Percentiles rank a stretch among this genome's conserved stretches.
Conservation (phyloP, 2,113 vertebrate genomes). For the Ciconia stormi region DNA sequence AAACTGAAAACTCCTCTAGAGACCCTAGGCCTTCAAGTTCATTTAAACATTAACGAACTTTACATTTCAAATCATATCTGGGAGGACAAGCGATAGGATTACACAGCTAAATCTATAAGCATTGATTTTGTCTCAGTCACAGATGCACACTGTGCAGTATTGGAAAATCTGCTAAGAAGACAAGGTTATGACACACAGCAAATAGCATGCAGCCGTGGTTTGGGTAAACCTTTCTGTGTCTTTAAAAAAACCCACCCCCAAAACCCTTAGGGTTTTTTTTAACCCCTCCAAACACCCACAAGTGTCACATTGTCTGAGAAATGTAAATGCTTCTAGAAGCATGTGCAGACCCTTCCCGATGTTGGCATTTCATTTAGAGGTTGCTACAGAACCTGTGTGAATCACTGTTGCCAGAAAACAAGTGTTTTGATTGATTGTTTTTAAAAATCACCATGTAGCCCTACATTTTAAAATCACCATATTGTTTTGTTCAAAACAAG, state of each 20-base stretch:
- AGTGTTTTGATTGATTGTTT: neutral
- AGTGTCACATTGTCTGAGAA: constrained; percentile 28
- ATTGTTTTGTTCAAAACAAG: constrained; percentile 1
- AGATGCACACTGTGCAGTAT: constrained; percentile 69
- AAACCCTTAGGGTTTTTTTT: too few species aligned
- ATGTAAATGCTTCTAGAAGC: neutral
- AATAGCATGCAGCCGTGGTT: constrained; percentile 2
- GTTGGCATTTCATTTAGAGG: neutral
- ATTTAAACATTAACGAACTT: constrained; percentile 81
- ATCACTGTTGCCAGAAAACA: neutral
- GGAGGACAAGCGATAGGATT: constrained; percentile 80
- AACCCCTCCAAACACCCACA: neutral
- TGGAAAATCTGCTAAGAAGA: constrained; percentile 69
- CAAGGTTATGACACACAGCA: constrained; percentile 66
- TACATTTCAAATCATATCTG: constrained; percentile 84
- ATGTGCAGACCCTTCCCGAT: neutral
- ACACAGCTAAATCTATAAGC: constrained; percentile 81
- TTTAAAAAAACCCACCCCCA: neutral
- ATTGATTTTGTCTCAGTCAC: constrained; percentile 81
- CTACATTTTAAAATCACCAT: constrained; percentile 28
- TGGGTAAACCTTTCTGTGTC: constrained; percentile 21
- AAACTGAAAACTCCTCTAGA: constrained; percentile 72
- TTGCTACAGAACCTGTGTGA: neutral
- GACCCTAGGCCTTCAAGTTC: constrained; percentile 74
- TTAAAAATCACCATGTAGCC: constrained; percentile 39